These are phyloP conservation scores for Psix sp. DNA, from an alignment of 1,140 invertebrate species.

Conservation along the genomic window DNA sequence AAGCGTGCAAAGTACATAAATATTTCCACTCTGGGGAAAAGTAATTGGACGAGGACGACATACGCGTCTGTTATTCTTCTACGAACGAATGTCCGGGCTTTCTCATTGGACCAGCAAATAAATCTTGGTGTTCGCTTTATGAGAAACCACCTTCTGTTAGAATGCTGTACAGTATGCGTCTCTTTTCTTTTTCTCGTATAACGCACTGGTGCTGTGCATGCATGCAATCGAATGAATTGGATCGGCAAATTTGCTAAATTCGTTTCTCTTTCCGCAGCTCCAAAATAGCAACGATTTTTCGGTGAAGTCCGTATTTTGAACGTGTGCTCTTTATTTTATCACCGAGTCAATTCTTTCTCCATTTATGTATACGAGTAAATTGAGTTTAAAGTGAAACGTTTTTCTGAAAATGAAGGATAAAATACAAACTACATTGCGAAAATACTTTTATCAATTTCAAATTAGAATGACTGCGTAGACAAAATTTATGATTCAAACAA, in stretches of 20 bases:
- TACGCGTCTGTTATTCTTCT: slow-evolving; percentile 63
- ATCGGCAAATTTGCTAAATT: slow-evolving; percentile 56
- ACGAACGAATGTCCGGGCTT: slow-evolving; percentile 61
- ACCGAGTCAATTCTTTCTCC: slow-evolving; percentile 15
- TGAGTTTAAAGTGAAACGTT: slow-evolving; percentile 33
- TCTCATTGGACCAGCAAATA: slow-evolving; percentile 62
- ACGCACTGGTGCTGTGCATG: slow-evolving; percentile 44
- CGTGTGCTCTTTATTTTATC: slow-evolving; percentile 47
- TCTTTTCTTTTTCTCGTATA: slow-evolving; percentile 56
- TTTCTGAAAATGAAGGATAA: slow-evolving; percentile 10
- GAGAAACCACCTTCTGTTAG: slow-evolving; percentile 58
- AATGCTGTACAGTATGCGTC: slow-evolving; percentile 40
- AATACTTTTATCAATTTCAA: too few relatives aligned
- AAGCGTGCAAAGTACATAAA: slow-evolving; percentile 62
- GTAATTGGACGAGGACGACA: slow-evolving; percentile 62
- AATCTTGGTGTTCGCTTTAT: slow-evolving; percentile 60
- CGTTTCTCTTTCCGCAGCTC: slow-evolving; percentile 45
- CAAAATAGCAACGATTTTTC: slow-evolving; percentile 47
- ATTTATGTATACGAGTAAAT: slow-evolving; percentile 42
- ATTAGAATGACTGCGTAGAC: too few relatives aligned
- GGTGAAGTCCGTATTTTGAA: slow-evolving; percentile 27
- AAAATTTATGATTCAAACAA: too few relatives aligned
- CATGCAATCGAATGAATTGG: slow-evolving; percentile 58
- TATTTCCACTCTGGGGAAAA: slow-evolving; percentile 63
- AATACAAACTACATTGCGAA: background rate